Base-by-base conservation (phyloP, 2,113 vertebrate species). In the Rhea pennata region DNA sequence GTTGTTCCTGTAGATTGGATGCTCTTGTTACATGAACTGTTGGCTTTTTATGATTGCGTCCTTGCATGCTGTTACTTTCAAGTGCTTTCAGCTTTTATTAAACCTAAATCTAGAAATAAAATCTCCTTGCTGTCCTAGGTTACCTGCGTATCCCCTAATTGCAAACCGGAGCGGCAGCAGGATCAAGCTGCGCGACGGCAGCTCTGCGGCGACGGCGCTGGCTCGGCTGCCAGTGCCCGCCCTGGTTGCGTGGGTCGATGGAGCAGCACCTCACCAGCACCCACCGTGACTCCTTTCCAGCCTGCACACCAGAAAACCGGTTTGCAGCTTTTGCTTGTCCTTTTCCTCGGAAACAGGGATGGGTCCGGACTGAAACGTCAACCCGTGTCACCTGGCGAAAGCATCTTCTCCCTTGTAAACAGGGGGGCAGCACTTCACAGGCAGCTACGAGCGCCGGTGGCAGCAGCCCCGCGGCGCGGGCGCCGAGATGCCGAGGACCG, bases 361-460 rank as follows among this genome's bases (percentile, higher is more conserved):
- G 15, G 48, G 71, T 80, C 97, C 53, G 46, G 72, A 88, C 54
- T 82, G 82, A 93, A 85, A 92, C 13, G 15, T 14, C 53, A 56
- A 82, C 36, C 54, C 13, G n/a, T 0, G 4, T 62, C 62, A 75
- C 76, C 40, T 29, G 71, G 79, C 74, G 92, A 96, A 90, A 79
- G 61, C 42, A 65, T 73, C 90, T 89, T 78, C 42, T 83, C 10
- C 36, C 58, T 70, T 39, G 6, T 33, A 42, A 77, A 70, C 56
- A 77, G 21, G 39, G 69, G 80, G 44, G 48, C 74, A 95, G 92
- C 86, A 95, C 86, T 83, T 83, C 85, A 89, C 7, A 82, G 71
- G 70, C 42, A 78, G 82, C 31, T 50, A 20, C 10, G 22, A 95
- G 94, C 46, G 31, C 44, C 69, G 33, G 46, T 46, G 46, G 46